Evolutionary conservation across 2,797 vertebrate genomes (phyloP).

Genomic region (Valencia hispanica): DNA sequence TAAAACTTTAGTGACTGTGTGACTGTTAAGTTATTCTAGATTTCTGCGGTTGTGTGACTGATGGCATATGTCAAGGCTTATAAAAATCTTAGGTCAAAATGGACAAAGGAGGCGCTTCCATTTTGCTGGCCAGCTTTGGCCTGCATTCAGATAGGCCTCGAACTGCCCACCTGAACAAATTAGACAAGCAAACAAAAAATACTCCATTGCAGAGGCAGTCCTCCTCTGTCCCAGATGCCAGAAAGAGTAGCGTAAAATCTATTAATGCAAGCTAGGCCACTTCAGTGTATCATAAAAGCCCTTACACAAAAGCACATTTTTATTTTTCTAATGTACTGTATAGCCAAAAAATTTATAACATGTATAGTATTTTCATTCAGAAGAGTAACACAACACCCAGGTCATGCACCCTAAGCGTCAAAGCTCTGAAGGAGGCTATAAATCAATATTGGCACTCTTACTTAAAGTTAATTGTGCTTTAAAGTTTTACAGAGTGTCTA

Average conservation of each 20-base stretch:
- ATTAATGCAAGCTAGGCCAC: constrained; percentile 59
- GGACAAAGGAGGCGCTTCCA: constrained; percentile 56
- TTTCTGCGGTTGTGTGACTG: constrained; percentile 28
- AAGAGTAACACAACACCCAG: constrained; percentile 78
- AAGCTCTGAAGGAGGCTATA: constrained; percentile 81
- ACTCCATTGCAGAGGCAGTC: constrained; percentile 62
- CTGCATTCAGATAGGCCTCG: constrained; percentile 68
- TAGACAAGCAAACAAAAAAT: constrained; percentile 72
- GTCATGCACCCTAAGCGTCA: constrained; percentile 78
- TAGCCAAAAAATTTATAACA: constrained; percentile 71
- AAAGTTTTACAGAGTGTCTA: constrained; percentile 93
- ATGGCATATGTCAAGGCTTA: constrained; percentile 63
- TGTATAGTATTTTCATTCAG: constrained; percentile 81
- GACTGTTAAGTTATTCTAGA: too few species aligned
- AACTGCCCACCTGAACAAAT: constrained; percentile 63
- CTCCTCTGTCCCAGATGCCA: constrained; percentile 55
- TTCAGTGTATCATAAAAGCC: constrained; percentile 67
- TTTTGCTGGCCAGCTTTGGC: constrained; percentile 61
- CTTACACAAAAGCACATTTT: constrained; percentile 68
- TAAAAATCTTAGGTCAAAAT: constrained; percentile 65
- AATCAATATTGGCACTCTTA: constrained; percentile 88
- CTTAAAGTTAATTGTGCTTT: constrained; percentile 90
- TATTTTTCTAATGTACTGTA: constrained; percentile 70
- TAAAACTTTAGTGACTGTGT: too few species aligned
- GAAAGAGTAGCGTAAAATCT: constrained; percentile 61